Percentiles rank a stretch among this genome's conserved stretches.
Evolutionary conservation across 2,113 vertebrate genomes (phyloP).

Genomic region (Platysteira castanea): DNA sequence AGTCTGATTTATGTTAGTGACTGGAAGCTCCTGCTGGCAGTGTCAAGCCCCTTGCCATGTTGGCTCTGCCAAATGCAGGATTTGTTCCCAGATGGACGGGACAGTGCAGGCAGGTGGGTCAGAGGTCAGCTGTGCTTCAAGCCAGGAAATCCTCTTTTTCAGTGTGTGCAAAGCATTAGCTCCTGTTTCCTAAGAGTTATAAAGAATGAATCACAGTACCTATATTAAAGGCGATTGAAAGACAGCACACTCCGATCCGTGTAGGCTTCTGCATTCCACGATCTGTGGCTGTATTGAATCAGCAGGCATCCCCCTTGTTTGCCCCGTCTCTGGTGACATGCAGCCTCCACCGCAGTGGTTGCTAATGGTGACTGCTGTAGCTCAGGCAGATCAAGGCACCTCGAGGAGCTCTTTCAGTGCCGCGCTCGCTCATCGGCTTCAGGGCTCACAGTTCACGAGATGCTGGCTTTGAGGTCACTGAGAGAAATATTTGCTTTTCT

Average conservation of each 20-base stretch:
- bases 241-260: background rate
- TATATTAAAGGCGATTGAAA: background rate
- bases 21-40: background rate
- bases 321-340: background rate
- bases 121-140: background rate
- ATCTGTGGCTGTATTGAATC: background rate
- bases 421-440: background rate
- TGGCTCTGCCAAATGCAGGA: background rate
- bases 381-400: background rate
- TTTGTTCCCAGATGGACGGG: background rate
- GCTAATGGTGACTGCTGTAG: background rate
- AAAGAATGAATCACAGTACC: background rate
- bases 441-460: background rate
- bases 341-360: background rate
- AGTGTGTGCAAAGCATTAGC: background rate
- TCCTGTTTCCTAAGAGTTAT: background rate
- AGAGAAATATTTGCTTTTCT: background rate
- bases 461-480: background rate
- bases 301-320: background rate
- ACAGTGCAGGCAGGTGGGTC: background rate
- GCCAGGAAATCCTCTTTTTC: background rate
- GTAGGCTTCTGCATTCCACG: background rate
- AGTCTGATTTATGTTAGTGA: background rate
- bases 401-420: background rate
- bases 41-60: background rate